Evolutionary conservation across 1,140 invertebrate species (phyloP).

Genomic region (Zaprionus lachaisei): DNA sequence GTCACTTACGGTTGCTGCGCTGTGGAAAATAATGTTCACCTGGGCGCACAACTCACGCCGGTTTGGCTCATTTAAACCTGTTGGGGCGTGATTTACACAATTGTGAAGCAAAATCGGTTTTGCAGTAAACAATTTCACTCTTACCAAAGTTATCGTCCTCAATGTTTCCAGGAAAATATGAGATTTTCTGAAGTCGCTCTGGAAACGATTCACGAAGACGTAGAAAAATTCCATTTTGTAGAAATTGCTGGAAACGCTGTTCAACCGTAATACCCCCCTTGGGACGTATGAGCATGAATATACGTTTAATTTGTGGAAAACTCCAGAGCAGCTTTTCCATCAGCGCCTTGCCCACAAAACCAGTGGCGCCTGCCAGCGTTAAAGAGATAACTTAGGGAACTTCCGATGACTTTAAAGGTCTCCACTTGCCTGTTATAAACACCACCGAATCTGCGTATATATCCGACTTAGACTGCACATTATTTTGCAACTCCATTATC

Average conservation of each 20-base stretch:
- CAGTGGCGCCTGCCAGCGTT: conserved; percentile 66
- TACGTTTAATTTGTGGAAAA: conserved; percentile 87
- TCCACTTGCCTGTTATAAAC: conserved; percentile 77
- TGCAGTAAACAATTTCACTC: conserved; percentile 32
- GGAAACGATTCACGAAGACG: conserved; percentile 65
- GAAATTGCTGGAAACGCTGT: conserved; percentile 69
- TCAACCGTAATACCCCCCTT: conserved; percentile 84
- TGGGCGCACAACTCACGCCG: conserved; percentile 86
- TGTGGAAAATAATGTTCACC: conserved; percentile 92
- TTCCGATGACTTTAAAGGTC: background rate
- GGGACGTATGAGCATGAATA: conserved; percentile 89
- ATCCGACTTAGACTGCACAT: conserved; percentile 33
- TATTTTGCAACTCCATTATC: conserved; percentile 11
- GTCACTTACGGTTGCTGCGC: conserved; percentile 91
- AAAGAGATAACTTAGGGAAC: background rate
- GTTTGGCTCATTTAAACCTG: conserved; percentile 88
- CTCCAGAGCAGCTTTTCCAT: conserved; percentile 90
- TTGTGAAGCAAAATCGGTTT: conserved; percentile 18
- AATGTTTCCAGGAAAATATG: conserved; percentile 84
- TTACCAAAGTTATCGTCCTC: conserved; percentile 77
- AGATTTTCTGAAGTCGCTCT: conserved; percentile 81
- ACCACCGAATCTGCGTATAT: conserved; percentile 72
- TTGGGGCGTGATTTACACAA: conserved; percentile 35
- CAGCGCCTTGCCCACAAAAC: conserved; percentile 88
- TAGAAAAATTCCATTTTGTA: conserved; percentile 77